Base-by-base conservation (phyloP, 2,888 invertebrate genomes). In the Ophion obscuratus region DNA sequence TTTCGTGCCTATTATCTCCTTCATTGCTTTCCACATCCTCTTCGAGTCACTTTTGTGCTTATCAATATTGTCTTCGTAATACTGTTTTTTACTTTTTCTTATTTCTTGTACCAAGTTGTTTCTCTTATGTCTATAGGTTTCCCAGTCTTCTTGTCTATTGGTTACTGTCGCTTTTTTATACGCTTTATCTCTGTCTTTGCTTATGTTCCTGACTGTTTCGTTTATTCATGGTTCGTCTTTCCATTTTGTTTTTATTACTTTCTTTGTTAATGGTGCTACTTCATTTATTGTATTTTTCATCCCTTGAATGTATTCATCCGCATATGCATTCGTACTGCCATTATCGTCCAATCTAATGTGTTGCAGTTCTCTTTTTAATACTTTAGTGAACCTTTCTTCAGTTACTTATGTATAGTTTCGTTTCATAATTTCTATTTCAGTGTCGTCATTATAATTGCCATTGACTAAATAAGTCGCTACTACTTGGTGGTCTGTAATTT, bases 141-240 rank as follows among this genome's bases (percentile, higher is more conserved):
- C 70, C 81, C 81, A 81, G 11, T 64, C 36, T 11, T 3, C 20
- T 14, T 62, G 14, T 0, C 20, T 57, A 31, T 74, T 80, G 5
- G 61, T 62, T 4, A 36, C 4, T 80, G 40, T 70, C 9, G 84
- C 84, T 14, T 14, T 10, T 44, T 75, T 70, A 40, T 80, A 83
- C 0, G 20, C 24, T 9, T n/a, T 40, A 47, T 85, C 85, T 67
- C 83, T 68, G 2, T 24, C 17, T 57, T 77, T 57, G 24, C 68
- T 78, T 11, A 62, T 66, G 14, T 57, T 59, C 17, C 67, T 62
- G 3, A 85, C 78, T 27, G 61, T 47, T 20, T 77, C 76, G 11
- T 78, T 64, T 36, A 86, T 83, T 83, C 86, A 83, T 17, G 83
- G 86, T 74, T 80, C 77, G 61, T 81, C 53, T 3, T 47, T 36